Base-by-base conservation (phyloP, 2,797 vertebrate species). In the Acanthiza pusilla region DNA sequence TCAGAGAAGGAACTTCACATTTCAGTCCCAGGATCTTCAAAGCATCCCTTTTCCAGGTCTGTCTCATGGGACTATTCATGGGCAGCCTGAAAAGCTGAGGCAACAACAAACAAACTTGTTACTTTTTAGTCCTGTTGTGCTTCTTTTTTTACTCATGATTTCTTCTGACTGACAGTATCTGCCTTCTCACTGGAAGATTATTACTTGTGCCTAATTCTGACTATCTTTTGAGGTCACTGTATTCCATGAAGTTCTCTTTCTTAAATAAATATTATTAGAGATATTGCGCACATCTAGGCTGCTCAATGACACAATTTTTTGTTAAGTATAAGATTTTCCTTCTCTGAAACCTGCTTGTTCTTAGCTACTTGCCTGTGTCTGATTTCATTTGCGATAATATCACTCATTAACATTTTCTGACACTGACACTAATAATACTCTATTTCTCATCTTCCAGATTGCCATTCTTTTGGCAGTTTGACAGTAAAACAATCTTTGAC, bases 361-460 rank as follows among this genome's bases (percentile, higher is more conserved):
- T 85, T 62, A 78, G 22, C 43, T 89, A 66, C 70, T 66, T 88
- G 19, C 25, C n/a, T 60, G 8, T 67, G 45, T 90, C 85, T 90
- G 80, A 62, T 66, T 88, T 82, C 22, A 60, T 93, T 76, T 5
- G 4, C 7, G 10, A 13, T 70, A 84, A 30, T 60, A 72, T 66
- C 22, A 50, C n/a, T 48, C 34, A 50, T 94, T 70, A 94, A 91
- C n/a, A 34, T 63, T 85, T 96, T 90, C 73, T 86, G 88, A 73
- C 36, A 83, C 38, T 85, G 57, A 67, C 36, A 73, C 9, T 32
- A 90, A 68, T 85, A 93, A 72, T 86, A 58, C 20, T 58, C 19
- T 74, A n/a, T 54, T 85, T 83, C 38, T 84, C 57, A 45, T 80
- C 30, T 86, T 94, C 89, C 48, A 74, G 42, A 54, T 57, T 70